Percentiles rank a stretch among this genome's conserved stretches.
Conservation (phyloP, 64 coral and sea anemone genomes). For the Catalaphyllia jardinei region DNA sequence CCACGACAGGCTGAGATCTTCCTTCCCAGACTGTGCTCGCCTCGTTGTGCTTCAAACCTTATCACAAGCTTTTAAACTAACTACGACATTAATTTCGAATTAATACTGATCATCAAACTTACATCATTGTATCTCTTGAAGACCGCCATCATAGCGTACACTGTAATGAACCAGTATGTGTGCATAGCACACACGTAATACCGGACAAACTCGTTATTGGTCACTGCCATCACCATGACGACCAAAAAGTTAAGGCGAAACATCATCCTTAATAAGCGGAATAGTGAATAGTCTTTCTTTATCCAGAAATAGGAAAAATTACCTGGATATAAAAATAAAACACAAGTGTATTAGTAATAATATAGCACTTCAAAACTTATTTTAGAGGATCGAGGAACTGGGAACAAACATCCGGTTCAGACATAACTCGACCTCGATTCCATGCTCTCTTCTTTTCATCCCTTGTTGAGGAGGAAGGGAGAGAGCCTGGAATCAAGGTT, state of each 20-base stretch:
- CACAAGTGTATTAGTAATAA: background rate
- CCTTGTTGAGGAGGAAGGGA: no score
- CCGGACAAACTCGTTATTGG: slow-evolving; percentile 98
- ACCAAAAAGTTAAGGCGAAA: slow-evolving; percentile 98
- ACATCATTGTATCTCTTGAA: slow-evolving; percentile 83
- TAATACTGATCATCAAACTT: background rate
- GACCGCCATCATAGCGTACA: slow-evolving; percentile 96
- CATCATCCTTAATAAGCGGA: slow-evolving; percentile 96
- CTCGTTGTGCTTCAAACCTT: no score
- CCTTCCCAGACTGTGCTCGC: no score
- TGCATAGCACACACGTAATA: slow-evolving; percentile 99
- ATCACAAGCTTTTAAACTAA: no score
- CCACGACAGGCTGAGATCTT: no score
- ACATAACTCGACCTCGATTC: no score
- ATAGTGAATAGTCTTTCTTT: slow-evolving; percentile 95
- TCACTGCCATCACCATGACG: slow-evolving; percentile 99
- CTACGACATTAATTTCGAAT: background rate
- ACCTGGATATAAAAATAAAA: slow-evolving; percentile 49
- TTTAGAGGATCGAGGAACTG: no score
- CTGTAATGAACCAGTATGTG: slow-evolving; percentile 96
- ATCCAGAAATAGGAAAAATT: slow-evolving; percentile 99
- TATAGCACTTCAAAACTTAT: background rate
- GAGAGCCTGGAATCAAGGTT: no score
- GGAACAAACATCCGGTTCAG: no score
- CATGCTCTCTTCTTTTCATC: no score